Evolutionary conservation across 2,113 vertebrate species (phyloP).

Genomic region (Ploceus nigricollis): DNA sequence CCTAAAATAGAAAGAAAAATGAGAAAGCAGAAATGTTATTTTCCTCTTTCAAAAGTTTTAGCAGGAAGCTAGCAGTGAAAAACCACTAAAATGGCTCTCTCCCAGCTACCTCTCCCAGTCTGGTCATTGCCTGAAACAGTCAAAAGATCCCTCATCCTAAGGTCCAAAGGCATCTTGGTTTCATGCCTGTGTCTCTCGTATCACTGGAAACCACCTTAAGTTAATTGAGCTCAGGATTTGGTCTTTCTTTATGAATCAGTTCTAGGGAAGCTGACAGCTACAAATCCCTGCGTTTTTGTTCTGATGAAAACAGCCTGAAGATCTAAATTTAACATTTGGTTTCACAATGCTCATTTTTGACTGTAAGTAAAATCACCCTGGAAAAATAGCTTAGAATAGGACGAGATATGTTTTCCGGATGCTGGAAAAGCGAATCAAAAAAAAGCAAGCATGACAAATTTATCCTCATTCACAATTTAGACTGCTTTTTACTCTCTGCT

Average conservation of each 20-base stretch:
- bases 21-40: slow-evolving; percentile 62
- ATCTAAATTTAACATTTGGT: slow-evolving; percentile 60
- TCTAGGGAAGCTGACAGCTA: slow-evolving; percentile 37
- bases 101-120: background rate
- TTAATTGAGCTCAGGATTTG: background rate
- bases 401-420: background rate
- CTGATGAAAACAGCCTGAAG: slow-evolving; percentile 39
- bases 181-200: background rate
- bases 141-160: background rate
- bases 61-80: slow-evolving; percentile 15
- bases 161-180: background rate
- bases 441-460: background rate
- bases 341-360: slow-evolving; percentile 55
- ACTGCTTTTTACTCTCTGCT: background rate
- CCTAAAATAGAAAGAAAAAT: slow-evolving; percentile 66
- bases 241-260: slow-evolving; percentile 11
- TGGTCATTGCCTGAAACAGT: background rate
- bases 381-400: slow-evolving; percentile 37
- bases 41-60: slow-evolving; percentile 37
- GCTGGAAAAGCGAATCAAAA: background rate
- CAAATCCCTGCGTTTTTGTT: slow-evolving; percentile 46
- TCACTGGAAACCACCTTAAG: slow-evolving; percentile 3
- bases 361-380: slow-evolving; percentile 36
- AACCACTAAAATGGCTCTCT: background rate
- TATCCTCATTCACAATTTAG: background rate